Base-by-base conservation (phyloP, 2,797 vertebrate species). In the Vespertilio murinus region DNA sequence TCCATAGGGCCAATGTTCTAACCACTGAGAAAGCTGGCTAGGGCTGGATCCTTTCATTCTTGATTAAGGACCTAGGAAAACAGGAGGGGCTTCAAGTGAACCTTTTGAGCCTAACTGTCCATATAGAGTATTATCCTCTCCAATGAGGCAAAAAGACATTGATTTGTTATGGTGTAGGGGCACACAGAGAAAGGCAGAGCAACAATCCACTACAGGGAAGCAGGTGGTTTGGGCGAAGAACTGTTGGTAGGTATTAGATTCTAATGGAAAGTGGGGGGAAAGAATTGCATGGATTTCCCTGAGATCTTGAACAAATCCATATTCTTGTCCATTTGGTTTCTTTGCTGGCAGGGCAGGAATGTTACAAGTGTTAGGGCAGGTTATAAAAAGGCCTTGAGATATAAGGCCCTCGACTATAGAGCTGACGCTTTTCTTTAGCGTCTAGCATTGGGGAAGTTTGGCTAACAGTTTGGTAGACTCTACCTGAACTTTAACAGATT, bases 271-370 rank as follows among this genome's bases (percentile, higher is more conserved):
- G 38, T 8, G 18, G 75, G 4, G 22, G 18, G 16, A 25, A 92
- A 65, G 17, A 71, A 74, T 74, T 79, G 9, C 71, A 49, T 79
- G 22, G 70, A 47, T 70, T 10, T 77, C 61, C 49, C 52, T 84
- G 52, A 90, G 38, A 70, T 89, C 49, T 71, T 90, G 12, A 92
- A 75, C 17, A 82, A 90, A 81, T 86, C 45, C 35, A 49, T 82
- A 54, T 77, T 20, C 14, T 70, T 77, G 38, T 65, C 35, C 42
- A 65, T 35, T 79, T 70, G 52, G 16, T 80, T 88, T 89, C 85
- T 91, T 73, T 92, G 54, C 22, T 77, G 35, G 10, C 17, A 71
- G 8, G 18, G 13, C 18, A 78, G 38, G 17, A 92, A 67, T 33
- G 14, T 93, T 83, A 87, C 54, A 71, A 90, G 33, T 20, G 8